Base-by-base conservation (phyloP, 30 jellyfish, hydroid and myxozoan genomes). In the Mastigias papua region DNA sequence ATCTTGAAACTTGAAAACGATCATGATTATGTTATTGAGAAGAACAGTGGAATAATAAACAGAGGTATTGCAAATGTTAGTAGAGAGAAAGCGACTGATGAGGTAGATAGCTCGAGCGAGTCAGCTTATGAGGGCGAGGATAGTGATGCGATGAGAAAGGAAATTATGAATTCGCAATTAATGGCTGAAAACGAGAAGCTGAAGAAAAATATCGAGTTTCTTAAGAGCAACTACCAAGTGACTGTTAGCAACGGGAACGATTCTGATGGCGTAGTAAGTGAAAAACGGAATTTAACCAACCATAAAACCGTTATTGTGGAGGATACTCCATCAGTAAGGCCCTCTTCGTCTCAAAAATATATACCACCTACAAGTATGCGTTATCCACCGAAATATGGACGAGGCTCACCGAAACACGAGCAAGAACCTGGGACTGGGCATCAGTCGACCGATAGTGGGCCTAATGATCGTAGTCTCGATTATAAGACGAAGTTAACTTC, bases 301-400 rank as follows among this genome's bases (percentile, higher is more conserved):
- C 31, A 25, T 11, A 62, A 77, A 25, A 50, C 77, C 7, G 54
- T 29, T 0, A 16, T 81, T 23, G 68, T 29, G 17, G 88, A 69
- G 1, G 69, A 34, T 21, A 30, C 81, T 9, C 21, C 79, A 29
- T 27, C 88, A 20, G 76, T 80, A 17, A 66, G 75, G 65, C 49
- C 78, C 34, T 66, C 66, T n/a, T 16, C 81, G 19, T 1, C 68
- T 4, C 83, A 72, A 64, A 80, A 80, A 60, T 85, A 85, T 42
- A 33, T 85, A 70, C 94, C 94, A 37, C 94, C 94, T 15, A 85
- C 94, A 5, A 85, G 94, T 34, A 85, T 85, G 94, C 94, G 94
- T 34, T 85, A 72, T 50, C 94, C 94, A 27, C 94, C 94, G 16
- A 71, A 49, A 62, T 34, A 64, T 57, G 71, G 71, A 34, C 32